Percentiles rank a stretch among this genome's conserved stretches.
Evolutionary conservation across 2,797 vertebrate genomes (phyloP).

Genomic region (Mus caroli): DNA sequence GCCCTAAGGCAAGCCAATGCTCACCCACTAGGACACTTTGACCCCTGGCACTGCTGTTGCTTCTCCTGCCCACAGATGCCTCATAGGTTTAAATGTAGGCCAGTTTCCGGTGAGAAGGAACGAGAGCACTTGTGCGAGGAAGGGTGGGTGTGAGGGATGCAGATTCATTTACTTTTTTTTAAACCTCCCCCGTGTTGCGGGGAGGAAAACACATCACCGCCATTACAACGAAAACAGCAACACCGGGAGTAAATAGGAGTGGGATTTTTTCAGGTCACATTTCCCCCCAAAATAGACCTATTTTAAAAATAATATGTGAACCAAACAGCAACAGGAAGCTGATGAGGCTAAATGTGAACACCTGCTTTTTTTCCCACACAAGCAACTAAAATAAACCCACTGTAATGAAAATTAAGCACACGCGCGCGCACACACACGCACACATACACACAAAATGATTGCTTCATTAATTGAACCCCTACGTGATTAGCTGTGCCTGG

Average conservation of each 20-base stretch:
- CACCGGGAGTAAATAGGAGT: background rate
- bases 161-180: background rate
- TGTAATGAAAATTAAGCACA: conserved; percentile 68
- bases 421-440: background rate
- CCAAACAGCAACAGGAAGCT: conserved; percentile 69
- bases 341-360: conserved; percentile 60
- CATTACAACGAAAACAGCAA: background rate
- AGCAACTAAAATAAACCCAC: conserved; percentile 75
- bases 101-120: background rate
- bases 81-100: background rate
- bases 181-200: background rate
- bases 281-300: conserved; percentile 54
- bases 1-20: rapidly evolving
- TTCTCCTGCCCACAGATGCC: background rate
- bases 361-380: conserved; percentile 68
- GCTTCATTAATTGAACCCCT: conserved; percentile 73
- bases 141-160: rapidly evolving
- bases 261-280: conserved; percentile 59
- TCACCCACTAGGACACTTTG: background rate
- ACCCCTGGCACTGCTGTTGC: rapidly evolving
- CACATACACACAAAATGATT: background rate
- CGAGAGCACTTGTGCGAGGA: rapidly evolving
- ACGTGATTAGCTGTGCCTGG: conserved; percentile 53
- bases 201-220: background rate
- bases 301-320: conserved; percentile 78